Base-by-base conservation (phyloP, 2,888 invertebrate genomes). In the Yponomeuta malinellus region DNA sequence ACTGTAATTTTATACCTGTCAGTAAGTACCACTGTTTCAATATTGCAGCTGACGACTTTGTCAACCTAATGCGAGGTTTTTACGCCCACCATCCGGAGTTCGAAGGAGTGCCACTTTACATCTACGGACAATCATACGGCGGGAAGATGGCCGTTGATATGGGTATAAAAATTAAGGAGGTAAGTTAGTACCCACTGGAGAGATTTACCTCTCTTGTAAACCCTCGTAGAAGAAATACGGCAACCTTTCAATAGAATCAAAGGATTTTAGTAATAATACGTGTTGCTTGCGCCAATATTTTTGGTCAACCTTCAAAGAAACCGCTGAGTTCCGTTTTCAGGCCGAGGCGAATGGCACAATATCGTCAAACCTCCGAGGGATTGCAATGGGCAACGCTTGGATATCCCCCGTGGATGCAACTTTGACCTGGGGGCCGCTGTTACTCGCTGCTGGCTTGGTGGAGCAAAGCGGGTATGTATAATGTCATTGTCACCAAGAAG, bases 81-180 rank as follows among this genome's bases (percentile, higher is more conserved):
- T 94, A 96, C 76, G 78, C 88, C 23, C 82, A 89, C 15, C 90
- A 95, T 79, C 94, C 96, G 0, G 94, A 95, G 78, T 97, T 97
- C 79, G 93, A 94, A 82, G 90, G 87, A 10, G 93, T 95, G 0
- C 96, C 97, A 0, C 90, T 97, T 59, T 98, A 97, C 81, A 96
- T 98, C 73, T 96, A 97, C 79, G 96, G 96, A 37, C 97, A 98
- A 84, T 97, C 97, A 0, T 98, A 98, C 83, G 98, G 98, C 29
- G 98, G 98, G 1, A 98, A 98, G 90, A 98, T 98, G 97, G 96
- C 96, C 0, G 94, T 96, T 0, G 97, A 97, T 78, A 97, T 98
- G 83, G 97, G 95, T 10, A 83, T 92, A 79, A 82, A 88, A 71
- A 92, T 95, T 83, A 80, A 89, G 72, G 89, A 93, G 85, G 95